Conservation (phyloP, 1,140 invertebrate genomes). For the Heliothis subflexa region DNA sequence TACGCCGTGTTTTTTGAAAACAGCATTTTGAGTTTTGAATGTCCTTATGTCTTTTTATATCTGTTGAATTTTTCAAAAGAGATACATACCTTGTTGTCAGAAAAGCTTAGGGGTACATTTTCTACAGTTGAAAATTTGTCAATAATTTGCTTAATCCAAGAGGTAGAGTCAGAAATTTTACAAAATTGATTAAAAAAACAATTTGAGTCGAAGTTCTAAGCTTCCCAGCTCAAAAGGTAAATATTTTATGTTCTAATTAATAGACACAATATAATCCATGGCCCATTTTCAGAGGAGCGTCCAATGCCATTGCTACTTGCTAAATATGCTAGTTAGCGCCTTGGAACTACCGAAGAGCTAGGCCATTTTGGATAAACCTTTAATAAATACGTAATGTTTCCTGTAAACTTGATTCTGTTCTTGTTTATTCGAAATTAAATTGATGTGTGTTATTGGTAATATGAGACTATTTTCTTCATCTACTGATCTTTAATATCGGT, state of each 20-base stretch:
- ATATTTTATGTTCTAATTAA: background rate
- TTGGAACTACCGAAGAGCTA: background rate
- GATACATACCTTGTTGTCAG: no score
- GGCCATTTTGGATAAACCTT: background rate
- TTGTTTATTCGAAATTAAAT: no score
- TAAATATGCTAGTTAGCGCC: conserved; percentile 21
- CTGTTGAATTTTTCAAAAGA: no score
- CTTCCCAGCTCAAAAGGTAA: background rate
- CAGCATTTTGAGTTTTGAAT: background rate
- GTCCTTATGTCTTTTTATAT: background rate
- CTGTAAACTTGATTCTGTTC: background rate
- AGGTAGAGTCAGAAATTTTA: no score
- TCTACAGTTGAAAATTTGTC: no score
- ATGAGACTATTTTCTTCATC: no score
- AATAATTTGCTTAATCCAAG: no score
- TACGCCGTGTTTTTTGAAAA: background rate
- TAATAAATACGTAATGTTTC: background rate
- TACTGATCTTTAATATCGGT: no score
- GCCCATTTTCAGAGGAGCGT: conserved; percentile 1
- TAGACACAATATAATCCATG: conserved; percentile 11
- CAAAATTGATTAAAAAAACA: no score
- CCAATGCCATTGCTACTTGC: conserved; percentile 5
- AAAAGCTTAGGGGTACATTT: no score
- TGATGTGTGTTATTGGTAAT: no score
- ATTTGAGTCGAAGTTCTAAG: background rate